Evolutionary conservation across 2,113 vertebrate species (phyloP).

Genomic region (Capricornis sumatraensis): DNA sequence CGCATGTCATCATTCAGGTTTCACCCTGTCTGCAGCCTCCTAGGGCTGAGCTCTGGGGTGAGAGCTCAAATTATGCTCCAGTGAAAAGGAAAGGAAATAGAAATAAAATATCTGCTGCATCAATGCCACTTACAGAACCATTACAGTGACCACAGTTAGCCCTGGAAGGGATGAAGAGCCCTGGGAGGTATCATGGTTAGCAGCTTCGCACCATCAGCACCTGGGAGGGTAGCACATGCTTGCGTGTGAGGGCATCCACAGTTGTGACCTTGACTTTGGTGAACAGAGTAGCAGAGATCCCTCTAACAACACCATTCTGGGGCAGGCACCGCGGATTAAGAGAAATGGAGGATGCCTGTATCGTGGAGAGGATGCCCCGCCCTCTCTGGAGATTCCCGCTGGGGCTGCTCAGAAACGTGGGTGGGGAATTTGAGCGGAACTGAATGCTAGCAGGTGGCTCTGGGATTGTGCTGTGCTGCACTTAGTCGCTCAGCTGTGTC

Average conservation of each 20-base stretch:
- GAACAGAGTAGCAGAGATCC: neutral
- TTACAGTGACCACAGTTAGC: neutral
- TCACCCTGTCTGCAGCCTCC: neutral
- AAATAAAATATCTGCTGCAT: neutral
- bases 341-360: neutral
- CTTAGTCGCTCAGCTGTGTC: neutral
- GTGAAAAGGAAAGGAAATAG: neutral
- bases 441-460: neutral
- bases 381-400: rapidly evolving
- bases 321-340: neutral
- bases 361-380: neutral
- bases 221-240: neutral
- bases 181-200: neutral
- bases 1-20: neutral
- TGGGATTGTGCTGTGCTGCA: neutral
- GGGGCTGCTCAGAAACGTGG: neutral
- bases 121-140: neutral
- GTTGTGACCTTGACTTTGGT: too few relatives aligned
- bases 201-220: neutral
- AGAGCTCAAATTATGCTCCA: neutral
- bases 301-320: too few relatives aligned
- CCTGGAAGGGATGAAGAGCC: neutral
- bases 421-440: neutral
- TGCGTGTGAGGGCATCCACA: neutral
- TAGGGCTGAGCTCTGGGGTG: neutral